Conservation (phyloP, 2,113 vertebrate genomes). For the Calidris pugnax region DNA sequence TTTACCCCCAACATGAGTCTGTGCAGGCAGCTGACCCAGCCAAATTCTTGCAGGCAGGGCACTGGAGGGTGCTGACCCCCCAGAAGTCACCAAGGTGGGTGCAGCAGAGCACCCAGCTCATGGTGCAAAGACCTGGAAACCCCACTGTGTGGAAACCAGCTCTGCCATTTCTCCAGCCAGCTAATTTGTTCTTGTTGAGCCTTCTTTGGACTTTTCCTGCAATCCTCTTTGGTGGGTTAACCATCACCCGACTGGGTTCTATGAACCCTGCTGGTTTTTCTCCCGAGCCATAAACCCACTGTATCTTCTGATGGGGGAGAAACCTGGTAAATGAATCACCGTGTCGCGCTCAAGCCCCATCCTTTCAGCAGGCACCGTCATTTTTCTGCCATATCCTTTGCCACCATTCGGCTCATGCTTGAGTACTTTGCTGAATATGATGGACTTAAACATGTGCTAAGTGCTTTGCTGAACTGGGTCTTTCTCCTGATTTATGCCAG, state of each 20-base stretch:
- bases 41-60: neutral
- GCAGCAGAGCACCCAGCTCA: neutral
- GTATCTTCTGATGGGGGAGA: neutral
- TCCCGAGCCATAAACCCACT: slow-evolving; percentile 1
- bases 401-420: neutral
- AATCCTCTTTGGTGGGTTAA: neutral
- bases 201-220: neutral
- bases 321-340: neutral
- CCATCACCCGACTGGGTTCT: slow-evolving; percentile 12
- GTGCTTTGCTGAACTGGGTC: slow-evolving; percentile 52
- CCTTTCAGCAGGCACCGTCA: neutral
- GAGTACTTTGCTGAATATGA: slow-evolving; percentile 33
- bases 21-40: neutral
- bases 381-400: neutral
- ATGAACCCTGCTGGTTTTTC: slow-evolving; percentile 8
- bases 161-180: neutral
- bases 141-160: neutral
- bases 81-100: neutral
- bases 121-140: neutral
- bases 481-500: slow-evolving; percentile 47
- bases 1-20: rapidly evolving
- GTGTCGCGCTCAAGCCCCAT: neutral
- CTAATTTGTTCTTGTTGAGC: neutral
- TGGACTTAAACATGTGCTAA: slow-evolving; percentile 65
- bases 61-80: neutral